Base-by-base conservation (phyloP, 2,888 invertebrate species). In the Himalopsyche japonica region DNA sequence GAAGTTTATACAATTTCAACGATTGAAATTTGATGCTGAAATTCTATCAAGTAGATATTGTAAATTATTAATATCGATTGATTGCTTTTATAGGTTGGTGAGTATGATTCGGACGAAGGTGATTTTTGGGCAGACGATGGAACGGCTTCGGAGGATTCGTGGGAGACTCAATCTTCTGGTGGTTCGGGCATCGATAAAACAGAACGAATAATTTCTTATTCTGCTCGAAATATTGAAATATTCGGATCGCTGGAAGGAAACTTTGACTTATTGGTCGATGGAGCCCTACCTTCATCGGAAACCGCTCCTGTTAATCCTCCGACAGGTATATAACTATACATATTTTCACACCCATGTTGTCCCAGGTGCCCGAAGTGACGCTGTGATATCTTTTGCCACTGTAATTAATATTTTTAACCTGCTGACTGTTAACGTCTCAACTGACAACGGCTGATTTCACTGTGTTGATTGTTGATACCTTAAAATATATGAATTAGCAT, bases 101-200 rank as follows among this genome's bases (percentile, higher is more conserved):
- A 96, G 89, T 95, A 95, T 88, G 96, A 96, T 89, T 94, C 95
- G 0, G 95, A 96, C 83, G 95, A 96, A 86, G 95, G 95, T 47
- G 95, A 95, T 89, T 92, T 96, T 48, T 96, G 95, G 94, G 93
- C 92, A 79, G 94, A 94, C 1, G 95, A 95, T 37, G 94, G 93
- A 0, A 95, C 94, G 0, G 95, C 93, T 0, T 92, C 92, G 0
- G 95, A 95, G 77, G 95, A 95, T 12, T 97, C 97, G 0, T 97
- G 97, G 97, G 96, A 97, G 91, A 97, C 97, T 0, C 96, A 97
- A 91, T 94, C 93, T 87, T 93, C 93, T n/a, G 91, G 90, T 86
- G 90, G 89, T 83, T 89, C 89, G 1, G 89, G 88, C 20, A 87
- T 76, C 43, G 85, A 76, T 15, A 49, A 57, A n/a, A 57, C 57